Evolutionary conservation across 2,888 invertebrate genomes (phyloP), one percentile per base, ranked within the genome.

Genomic region (Coenonympha glycerion): DNA sequence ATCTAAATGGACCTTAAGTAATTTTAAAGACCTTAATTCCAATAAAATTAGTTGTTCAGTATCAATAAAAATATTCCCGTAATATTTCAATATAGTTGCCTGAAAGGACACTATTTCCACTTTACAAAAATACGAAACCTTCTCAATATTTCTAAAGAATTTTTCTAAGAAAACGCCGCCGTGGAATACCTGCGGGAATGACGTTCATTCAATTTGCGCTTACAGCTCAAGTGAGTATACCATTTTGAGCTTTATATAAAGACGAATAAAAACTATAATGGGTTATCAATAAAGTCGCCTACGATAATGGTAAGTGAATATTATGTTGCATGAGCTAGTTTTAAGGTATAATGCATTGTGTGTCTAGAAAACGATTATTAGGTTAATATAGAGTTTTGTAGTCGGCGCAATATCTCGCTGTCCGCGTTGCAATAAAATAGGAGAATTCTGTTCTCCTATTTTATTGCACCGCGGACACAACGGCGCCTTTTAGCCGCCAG

Each of bases 201-300:
- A 55, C 58, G 60, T 58, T 58, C 56, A 60, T 60, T 61, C 58
- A 57, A 57, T 61, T 61, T 61, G 45, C 56, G 47, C 57, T 41
- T 44, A 34, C 30, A 31, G 28, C 22, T 34, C 18, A 34, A 54
- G 36, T 13, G 13, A 46, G 26, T 47, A 19, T 42, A 47, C 42
- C 30, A 52, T 49, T 49, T 49, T 55, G 18, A 36, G 49, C 47
- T 53, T 47, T 53, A 55, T 48, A 45, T 6, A 6, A 18, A 41
- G 45, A 2, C 45, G 11, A 19, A 41, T 52, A 39, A 24, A 49
- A 46, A 33, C 37, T 15, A 36, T 21, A 30, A 24, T 46, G n/a
- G 30, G 39, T 22, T 31, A 18, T 30, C 6, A 41, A 41, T 28
- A 18, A 18, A 41, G 41, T 19, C 19, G 19, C 30, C 11, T 28